These are phyloP conservation scores for Atherix ibis DNA, from an alignment of 2,888 invertebrate genomes.

Conservation along the genomic window DNA sequence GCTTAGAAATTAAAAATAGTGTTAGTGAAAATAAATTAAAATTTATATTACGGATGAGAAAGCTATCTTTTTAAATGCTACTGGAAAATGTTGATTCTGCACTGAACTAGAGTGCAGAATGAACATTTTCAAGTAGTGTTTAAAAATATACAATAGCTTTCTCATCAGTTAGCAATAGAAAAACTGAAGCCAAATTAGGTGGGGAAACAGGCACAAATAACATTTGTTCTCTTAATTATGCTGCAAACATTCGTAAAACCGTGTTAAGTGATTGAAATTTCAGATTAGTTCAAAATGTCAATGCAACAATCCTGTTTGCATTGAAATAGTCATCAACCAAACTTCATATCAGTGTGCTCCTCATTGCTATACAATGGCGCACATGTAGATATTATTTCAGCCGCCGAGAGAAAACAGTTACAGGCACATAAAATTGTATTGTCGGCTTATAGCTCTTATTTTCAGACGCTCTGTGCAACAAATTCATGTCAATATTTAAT, in stretches of 20 bases:
- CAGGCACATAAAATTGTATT: slow-evolving; percentile 82
- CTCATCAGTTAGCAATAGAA: no score
- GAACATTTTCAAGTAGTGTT: no score
- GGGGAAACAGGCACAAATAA: no score
- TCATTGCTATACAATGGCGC: slow-evolving; percentile 67
- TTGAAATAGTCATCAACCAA: slow-evolving; percentile 90
- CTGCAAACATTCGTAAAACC: not conserved
- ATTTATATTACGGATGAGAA: no score
- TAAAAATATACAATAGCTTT: no score
- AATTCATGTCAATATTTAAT: slow-evolving; percentile 83
- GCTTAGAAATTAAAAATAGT: no score
- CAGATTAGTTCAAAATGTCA: slow-evolving; percentile 36
- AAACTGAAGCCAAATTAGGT: no score
- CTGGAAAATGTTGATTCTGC: no score
- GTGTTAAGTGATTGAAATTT: not conserved
- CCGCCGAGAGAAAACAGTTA: slow-evolving; percentile 77
- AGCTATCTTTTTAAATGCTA: no score
- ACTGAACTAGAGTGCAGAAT: no score
- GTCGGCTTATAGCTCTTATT: slow-evolving; percentile 85
- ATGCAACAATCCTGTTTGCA: slow-evolving; percentile 65
- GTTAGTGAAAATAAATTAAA: no score
- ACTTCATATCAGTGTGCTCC: slow-evolving; percentile 80
- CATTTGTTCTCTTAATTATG: no score
- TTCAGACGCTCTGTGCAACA: slow-evolving; percentile 71
- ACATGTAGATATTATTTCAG: slow-evolving; percentile 76